Evolutionary conservation across 2,797 vertebrate species (phyloP).

Genomic region (Carcharodon carcharias): DNA sequence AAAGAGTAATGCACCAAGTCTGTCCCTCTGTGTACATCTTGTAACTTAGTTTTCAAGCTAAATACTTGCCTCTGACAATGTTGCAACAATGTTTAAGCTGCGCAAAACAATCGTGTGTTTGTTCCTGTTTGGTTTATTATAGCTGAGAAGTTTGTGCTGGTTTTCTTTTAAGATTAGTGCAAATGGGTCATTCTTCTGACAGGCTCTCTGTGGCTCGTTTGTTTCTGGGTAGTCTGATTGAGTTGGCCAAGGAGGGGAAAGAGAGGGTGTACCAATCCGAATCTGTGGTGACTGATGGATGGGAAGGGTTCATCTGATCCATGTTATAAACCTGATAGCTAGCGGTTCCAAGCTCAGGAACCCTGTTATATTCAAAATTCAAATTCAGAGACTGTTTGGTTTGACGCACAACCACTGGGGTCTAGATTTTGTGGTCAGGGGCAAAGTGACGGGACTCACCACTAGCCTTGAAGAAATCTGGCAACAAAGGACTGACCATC

Average conservation of each 20-base stretch:
- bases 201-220: background rate
- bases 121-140: no score
- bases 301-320: background rate
- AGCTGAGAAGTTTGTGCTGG: no score
- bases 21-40: background rate
- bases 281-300: background rate
- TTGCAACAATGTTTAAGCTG: no score
- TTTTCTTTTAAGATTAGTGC: no score
- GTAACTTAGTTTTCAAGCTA: no score
- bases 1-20: background rate
- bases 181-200: no score
- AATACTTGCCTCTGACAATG: no score
- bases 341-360: background rate
- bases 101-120: no score
- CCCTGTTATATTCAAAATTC: background rate
- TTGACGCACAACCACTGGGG: no score
- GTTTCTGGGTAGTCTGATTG: background rate
- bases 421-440: background rate
- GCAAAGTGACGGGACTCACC: no score
- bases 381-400: background rate
- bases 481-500: background rate
- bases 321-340: background rate
- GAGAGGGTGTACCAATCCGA: background rate
- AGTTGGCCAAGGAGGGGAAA: background rate
- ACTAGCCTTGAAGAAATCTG: background rate